Conservation (phyloP, 2,888 invertebrate species). For the Chorisops tibialis region DNA sequence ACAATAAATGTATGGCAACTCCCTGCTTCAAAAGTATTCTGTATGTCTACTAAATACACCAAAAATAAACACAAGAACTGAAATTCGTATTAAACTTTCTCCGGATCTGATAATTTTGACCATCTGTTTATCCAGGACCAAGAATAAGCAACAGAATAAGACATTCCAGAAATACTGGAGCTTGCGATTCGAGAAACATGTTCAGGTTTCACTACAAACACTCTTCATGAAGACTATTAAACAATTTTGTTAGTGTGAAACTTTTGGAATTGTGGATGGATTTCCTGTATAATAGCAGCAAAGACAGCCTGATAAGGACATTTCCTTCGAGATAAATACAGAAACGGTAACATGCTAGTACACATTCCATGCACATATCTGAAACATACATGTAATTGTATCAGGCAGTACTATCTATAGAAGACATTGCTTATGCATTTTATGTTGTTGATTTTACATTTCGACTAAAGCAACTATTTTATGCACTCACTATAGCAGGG, state of each 20-base stretch:
- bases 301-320: constrained; percentile 10
- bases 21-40: too few species aligned
- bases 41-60: too few species aligned
- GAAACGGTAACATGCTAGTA: not conserved
- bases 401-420: not conserved
- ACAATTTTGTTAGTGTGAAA: constrained; percentile 15
- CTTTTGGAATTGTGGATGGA: constrained; percentile 1
- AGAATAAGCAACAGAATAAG: not conserved
- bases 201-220: not conserved
- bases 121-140: constrained; percentile 10
- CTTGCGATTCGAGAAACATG: not conserved
- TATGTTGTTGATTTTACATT: constrained; percentile 9
- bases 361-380: not conserved
- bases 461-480: not conserved
- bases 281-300: constrained; percentile 1
- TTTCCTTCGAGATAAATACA: not conserved
- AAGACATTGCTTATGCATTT: not conserved
- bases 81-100: constrained; percentile 9
- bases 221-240: constrained; percentile 12
- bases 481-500: not conserved
- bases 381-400: not conserved
- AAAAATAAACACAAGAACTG: not conserved
- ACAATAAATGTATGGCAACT: not conserved
- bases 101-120: constrained; percentile 5
- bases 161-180: not conserved